A percentile compares a stretch with the other conserved stretches of the same genome.
These are phyloP conservation scores for Drosophila rubida DNA, from an alignment of 2,888 invertebrate genomes.

Conservation along the genomic window DNA sequence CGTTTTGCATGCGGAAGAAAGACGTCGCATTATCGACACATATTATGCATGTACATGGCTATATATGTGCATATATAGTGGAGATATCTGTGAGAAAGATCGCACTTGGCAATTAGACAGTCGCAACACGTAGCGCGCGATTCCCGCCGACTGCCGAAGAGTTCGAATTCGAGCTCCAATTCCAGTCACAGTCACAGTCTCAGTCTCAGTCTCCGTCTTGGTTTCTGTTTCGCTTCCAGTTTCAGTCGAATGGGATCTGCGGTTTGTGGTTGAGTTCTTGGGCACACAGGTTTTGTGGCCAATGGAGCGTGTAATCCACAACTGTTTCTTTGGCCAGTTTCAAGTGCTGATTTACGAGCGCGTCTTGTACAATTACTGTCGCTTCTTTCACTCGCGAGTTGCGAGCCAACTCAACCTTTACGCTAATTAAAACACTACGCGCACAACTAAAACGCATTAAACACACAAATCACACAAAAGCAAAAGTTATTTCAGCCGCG, in stretches of 20 bases:
- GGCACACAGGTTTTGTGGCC: background rate
- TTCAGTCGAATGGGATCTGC: slow-evolving; percentile 1
- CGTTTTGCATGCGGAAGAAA: slow-evolving; percentile 43
- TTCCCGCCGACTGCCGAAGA: slow-evolving; percentile 1
- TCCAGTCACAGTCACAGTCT: background rate
- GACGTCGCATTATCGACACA: slow-evolving; percentile 17
- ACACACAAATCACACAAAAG: slow-evolving; percentile 10
- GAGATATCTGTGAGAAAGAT: slow-evolving; percentile 44
- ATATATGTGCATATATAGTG: background rate
- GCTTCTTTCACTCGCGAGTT: slow-evolving; percentile 2
- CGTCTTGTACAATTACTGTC: slow-evolving; percentile 1
- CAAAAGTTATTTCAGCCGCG: background rate
- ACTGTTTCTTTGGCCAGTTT: background rate
- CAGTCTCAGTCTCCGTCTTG: background rate
- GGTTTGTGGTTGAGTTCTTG: slow-evolving; percentile 17
- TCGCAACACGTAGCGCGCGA: slow-evolving; percentile 30
- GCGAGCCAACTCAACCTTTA: slow-evolving; percentile 19
- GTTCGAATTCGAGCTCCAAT: slow-evolving; percentile 1
- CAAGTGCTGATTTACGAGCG: background rate
- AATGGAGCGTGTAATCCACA: slow-evolving; percentile 11
- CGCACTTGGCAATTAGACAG: slow-evolving; percentile 43
- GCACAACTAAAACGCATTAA: slow-evolving; percentile 23
- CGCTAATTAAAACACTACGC: slow-evolving; percentile 30
- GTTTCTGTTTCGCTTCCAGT: background rate
- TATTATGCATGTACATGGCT: slow-evolving; percentile 6